Base-by-base conservation (phyloP, 2,888 invertebrate genomes). In the Mesorhabditis belari region DNA sequence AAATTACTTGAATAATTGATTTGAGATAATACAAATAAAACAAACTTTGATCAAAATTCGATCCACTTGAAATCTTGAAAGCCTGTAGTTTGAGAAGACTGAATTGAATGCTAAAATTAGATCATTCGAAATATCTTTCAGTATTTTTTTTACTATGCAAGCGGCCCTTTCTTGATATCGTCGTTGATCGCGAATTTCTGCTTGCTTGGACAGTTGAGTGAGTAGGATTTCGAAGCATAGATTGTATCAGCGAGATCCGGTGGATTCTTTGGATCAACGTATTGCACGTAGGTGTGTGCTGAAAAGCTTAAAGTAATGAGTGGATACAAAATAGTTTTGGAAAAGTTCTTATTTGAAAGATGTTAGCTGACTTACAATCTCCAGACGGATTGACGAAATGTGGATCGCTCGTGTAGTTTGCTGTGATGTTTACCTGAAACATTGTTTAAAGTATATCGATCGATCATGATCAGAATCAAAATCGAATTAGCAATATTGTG, bases 141-240 rank as follows among this genome's bases (percentile, higher is more conserved):
- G 35, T 35, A 6, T 35, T 35, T 35, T 17, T 17, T 65, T 66
- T 12, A 73, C 73, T 56, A 63, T 5, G 70, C 70, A 44, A 50
- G 35, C 0, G 69, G 67, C 2, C 73, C 73, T 49, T 59, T 49
- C 21, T 56, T 49, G 1, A 35, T 21, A 26, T 73, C 60, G 6
- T 61, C 58, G 50, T 69, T 73, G 50, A 73, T 67, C 2, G 57
- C 61, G 56, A 69, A 73, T 50, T 65, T 65, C 44, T 73, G 70
- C 19, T 64, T 56, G 53, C 66, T 69, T 5, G 70, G 65, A 44
- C 73, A 73, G 49, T 65, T 67, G n/a, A 66, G 58, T 1, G 69
- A 65, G 21, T 69, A 23, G 2, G 50, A 61, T 1, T 55, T 5
- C 1, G 44, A 49, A 4, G 70, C 69, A 24, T 56, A 71, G 26